Evolutionary conservation across 2,888 invertebrate species (phyloP).

Genomic region (Hoplodrina ambigua): DNA sequence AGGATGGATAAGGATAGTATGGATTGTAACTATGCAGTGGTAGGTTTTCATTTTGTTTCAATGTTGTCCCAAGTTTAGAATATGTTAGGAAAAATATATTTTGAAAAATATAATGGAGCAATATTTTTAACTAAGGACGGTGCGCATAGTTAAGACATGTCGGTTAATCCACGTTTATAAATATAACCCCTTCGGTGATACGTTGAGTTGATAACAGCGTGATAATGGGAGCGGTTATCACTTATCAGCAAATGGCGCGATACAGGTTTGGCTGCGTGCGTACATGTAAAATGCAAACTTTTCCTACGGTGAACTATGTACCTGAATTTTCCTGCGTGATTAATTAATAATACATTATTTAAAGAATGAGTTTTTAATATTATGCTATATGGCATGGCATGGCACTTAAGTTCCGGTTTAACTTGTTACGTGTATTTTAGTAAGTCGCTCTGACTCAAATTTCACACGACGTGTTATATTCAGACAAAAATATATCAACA

Average conservation of each 20-base stretch:
- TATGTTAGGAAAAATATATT: too few species aligned
- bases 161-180: constrained; percentile 42
- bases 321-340: background rate
- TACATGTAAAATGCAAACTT: constrained; percentile 37
- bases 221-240: constrained; percentile 65
- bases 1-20: too few species aligned
- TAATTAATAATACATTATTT: background rate
- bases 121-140: background rate
- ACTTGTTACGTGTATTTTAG: constrained; percentile 12
- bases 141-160: constrained; percentile 19
- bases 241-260: constrained; percentile 66
- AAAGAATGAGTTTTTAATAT: background rate
- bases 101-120: background rate
- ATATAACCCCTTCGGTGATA: constrained; percentile 45
- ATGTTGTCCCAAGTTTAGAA: too few species aligned
- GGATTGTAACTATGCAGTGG: too few species aligned
- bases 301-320: background rate
- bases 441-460: constrained; percentile 13
- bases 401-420: constrained; percentile 4
- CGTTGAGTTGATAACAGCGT: constrained; percentile 53
- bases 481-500: constrained; percentile 18
- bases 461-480: constrained; percentile 14
- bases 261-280: constrained; percentile 44
- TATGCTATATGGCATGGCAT: constrained; percentile 2
- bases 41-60: too few species aligned